Percentiles rank a stretch among this genome's conserved stretches.
phyloP scores from a whole-genome alignment of 1,140 invertebrate species.

The Drosophila orosa region DNA sequence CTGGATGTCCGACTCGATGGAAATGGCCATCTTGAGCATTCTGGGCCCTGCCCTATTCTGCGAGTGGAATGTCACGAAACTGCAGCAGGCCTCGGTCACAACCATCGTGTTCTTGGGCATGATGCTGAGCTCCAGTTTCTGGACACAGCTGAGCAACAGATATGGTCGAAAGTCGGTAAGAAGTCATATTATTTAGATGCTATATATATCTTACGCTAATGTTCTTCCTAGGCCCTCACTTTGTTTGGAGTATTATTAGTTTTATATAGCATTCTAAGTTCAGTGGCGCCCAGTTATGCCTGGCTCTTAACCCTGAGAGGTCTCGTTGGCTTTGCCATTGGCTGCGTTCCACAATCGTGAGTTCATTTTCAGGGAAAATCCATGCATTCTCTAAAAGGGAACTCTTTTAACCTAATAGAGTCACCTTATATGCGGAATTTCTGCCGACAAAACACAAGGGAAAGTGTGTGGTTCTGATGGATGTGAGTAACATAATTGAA shows the following conservation, averaged over 20 bases:
- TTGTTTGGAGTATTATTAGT: slow-evolving; percentile 95
- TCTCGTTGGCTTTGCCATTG: slow-evolving; percentile 97
- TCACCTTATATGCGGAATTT: slow-evolving; percentile 98
- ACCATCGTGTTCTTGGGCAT: slow-evolving; percentile 97
- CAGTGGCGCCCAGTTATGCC: slow-evolving; percentile 95
- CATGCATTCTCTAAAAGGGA: not conserved
- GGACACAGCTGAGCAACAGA: slow-evolving; percentile 97
- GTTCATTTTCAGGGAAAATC: not conserved
- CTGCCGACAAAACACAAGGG: slow-evolving; percentile 96
- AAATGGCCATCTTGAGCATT: slow-evolving; percentile 98
- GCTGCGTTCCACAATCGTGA: slow-evolving; percentile 98
- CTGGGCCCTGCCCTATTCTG: slow-evolving; percentile 96
- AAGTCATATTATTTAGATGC: not conserved
- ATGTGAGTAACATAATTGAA: slow-evolving; percentile 88
- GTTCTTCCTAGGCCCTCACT: slow-evolving; percentile 32
- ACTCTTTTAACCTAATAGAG: slow-evolving; percentile 86
- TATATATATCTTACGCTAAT: not conserved
- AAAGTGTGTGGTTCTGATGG: slow-evolving; percentile 96
- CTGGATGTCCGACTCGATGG: slow-evolving; percentile 99
- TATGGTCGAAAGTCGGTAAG: slow-evolving; percentile 95
- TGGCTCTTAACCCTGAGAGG: slow-evolving; percentile 96
- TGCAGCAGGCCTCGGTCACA: slow-evolving; percentile 88
- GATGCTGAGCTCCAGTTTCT: slow-evolving; percentile 98
- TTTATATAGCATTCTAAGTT: slow-evolving; percentile 95
- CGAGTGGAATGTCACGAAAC: slow-evolving; percentile 95